Evolutionary conservation across 2,797 vertebrate genomes (phyloP), one percentile per base, ranked within the genome.

Genomic region (Prionace glauca): DNA sequence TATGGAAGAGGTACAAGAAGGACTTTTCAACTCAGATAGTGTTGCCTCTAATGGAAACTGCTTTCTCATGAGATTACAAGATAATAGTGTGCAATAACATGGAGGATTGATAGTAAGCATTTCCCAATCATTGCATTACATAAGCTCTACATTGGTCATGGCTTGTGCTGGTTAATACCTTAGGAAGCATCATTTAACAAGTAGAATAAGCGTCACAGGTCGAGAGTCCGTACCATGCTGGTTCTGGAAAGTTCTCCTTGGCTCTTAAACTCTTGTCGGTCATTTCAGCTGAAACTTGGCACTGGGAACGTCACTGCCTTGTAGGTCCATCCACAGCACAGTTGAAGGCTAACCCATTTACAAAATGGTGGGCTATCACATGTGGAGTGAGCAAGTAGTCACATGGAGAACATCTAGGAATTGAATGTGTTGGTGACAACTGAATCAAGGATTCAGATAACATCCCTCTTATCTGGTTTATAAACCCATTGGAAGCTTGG

Each of bases 31-130:
- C n/a, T 69, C n/a, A 20, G 14, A 20, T 92, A 32, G 20, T 41
- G 7, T 65, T 65, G 60, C 60, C 60, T 50, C 56, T 95, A 18
- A 20, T 14, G 12, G 41, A 45, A 50, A 74, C 29, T 74, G 45
- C 69, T 77, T 95, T 77, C 93, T 95, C 77, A 71, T 20, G 90
- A 92, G 65, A 92, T 41, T 36, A 92, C 41, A 69, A 41, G 3
- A 84, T 45, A 84, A 84, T 84, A 41, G 36, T 84, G 18, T 45
- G 81, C 41, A 2, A 45, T 84, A 84, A 90, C 22, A 69, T 14
- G 36, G 16, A 3, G 14, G 93, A 77, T 95, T 45, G 72, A 77
- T 26, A 60, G n/a, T 74, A 56, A 94, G 50, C 71, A 77, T 72
- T 72, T 29, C 71, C 26, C 26, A 74, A 74, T 95, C 24, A 32